Percentiles rank a stretch among this genome's conserved stretches.
Conservation (phyloP, 1,140 invertebrate species). For the Nymphalis io region DNA sequence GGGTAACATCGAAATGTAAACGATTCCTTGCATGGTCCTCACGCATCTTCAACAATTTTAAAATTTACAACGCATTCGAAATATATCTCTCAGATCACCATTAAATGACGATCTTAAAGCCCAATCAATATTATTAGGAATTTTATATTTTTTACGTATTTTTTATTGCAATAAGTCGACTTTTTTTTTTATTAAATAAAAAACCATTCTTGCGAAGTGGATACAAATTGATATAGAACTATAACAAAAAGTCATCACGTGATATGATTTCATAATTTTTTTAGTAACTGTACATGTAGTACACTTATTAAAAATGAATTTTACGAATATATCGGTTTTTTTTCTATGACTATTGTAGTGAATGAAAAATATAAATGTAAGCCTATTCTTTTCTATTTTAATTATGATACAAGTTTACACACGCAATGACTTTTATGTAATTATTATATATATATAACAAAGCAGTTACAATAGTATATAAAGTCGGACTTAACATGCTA, state of each 20-base stretch:
- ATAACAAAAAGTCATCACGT: slow-evolving; percentile 12
- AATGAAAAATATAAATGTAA: too few relatives aligned
- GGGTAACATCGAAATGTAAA: slow-evolving; percentile 32
- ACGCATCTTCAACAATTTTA: slow-evolving; percentile 46
- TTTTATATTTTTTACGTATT: slow-evolving; percentile 43
- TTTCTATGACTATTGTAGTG: too few relatives aligned
- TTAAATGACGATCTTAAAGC: slow-evolving; percentile 60
- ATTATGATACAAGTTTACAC: too few relatives aligned
- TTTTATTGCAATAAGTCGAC: slow-evolving; percentile 35
- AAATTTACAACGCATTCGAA: slow-evolving; percentile 55
- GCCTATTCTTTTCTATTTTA: background rate
- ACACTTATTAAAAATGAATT: too few relatives aligned
- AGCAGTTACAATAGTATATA: slow-evolving; percentile 10
- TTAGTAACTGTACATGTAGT: background rate
- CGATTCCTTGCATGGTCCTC: slow-evolving; percentile 49
- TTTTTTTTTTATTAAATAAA: slow-evolving; percentile 7
- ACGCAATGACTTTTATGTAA: slow-evolving; percentile 16
- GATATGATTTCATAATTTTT: background rate
- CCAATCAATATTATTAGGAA: slow-evolving; percentile 49
- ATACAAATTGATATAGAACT: slow-evolving; percentile 3
- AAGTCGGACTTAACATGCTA: slow-evolving; percentile 3
- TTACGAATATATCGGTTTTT: too few relatives aligned
- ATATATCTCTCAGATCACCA: slow-evolving; percentile 46
- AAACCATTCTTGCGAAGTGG: slow-evolving; percentile 1
- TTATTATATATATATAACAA: slow-evolving; percentile 17